Evolutionary conservation across 2,113 vertebrate genomes (phyloP).

Genomic region (Miniopterus natalensis): DNA sequence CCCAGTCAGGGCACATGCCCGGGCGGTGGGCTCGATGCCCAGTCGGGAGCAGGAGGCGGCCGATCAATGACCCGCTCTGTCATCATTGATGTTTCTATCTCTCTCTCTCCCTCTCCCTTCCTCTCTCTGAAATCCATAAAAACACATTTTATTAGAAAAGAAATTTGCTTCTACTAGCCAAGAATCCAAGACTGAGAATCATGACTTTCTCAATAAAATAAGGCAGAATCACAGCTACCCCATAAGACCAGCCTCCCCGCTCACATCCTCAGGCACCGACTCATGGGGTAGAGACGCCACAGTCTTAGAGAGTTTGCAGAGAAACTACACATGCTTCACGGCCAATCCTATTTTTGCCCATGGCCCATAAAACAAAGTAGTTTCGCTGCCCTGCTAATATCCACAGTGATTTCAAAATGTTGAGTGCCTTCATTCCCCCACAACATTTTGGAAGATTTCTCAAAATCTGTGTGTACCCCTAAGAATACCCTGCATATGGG

Average conservation of each 20-base stretch:
- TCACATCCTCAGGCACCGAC: not conserved
- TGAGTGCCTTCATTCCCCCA: not conserved
- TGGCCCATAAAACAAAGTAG: not conserved
- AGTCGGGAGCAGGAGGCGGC: too few relatives aligned
- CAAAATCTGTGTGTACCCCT: constrained; percentile 20
- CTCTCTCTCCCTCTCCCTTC: too few relatives aligned
- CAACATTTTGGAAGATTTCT: not conserved
- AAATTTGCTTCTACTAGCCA: not conserved
- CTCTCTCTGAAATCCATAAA: too few relatives aligned
- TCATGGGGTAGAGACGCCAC: not conserved
- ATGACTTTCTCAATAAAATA: not conserved
- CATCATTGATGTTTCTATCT: too few relatives aligned
- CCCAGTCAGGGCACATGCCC: too few relatives aligned
- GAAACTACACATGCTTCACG: not conserved
- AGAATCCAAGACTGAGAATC: not conserved
- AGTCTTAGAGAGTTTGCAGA: not conserved
- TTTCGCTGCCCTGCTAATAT: constrained; percentile 32
- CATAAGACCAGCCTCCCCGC: not conserved
- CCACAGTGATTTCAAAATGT: constrained; percentile 52
- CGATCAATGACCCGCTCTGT: too few relatives aligned
- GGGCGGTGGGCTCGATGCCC: too few relatives aligned
- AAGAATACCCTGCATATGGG: not conserved
- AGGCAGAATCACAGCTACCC: not conserved
- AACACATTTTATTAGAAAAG: not conserved
- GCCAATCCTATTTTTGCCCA: not conserved